phyloP scores from a whole-genome alignment of 1,140 invertebrate species.

The Heliconius himera region DNA sequence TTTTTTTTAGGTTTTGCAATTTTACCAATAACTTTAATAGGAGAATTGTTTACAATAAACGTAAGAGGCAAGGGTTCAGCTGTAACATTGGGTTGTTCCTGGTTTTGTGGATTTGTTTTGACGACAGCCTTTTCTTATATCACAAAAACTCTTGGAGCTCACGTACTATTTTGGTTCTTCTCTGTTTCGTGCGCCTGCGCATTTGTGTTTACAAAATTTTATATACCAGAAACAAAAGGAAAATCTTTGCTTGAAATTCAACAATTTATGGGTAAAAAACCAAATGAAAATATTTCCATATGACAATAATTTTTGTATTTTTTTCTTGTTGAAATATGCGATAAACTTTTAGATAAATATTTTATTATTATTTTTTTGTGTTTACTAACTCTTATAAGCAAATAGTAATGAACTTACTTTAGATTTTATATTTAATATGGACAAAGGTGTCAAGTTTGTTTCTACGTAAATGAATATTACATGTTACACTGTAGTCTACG shows the following conservation, averaged over 20 bases:
- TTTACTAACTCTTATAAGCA: no score
- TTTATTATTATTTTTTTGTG: no score
- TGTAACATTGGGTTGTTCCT: constrained; percentile 26
- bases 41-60: constrained; percentile 36
- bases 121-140: constrained; percentile 41
- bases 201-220: constrained; percentile 38
- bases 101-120: constrained; percentile 29
- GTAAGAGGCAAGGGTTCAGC: constrained; percentile 37
- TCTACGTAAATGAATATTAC: no score
- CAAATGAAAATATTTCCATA: not conserved
- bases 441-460: no score
- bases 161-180: constrained; percentile 48
- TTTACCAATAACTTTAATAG: constrained; percentile 27
- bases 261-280: constrained; percentile 7
- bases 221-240: constrained; percentile 43
- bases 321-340: no score
- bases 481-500: no score
- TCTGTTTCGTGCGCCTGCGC: constrained; percentile 26
- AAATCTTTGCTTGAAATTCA: constrained; percentile 46
- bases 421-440: no score
- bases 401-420: no score
- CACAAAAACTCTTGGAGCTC: constrained; percentile 26
- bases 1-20: constrained; percentile 38
- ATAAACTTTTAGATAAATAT: no score
- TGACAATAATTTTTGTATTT: no score